phyloP scores from a whole-genome alignment of 2,797 vertebrate species.

The Corythornis leucogaster region DNA sequence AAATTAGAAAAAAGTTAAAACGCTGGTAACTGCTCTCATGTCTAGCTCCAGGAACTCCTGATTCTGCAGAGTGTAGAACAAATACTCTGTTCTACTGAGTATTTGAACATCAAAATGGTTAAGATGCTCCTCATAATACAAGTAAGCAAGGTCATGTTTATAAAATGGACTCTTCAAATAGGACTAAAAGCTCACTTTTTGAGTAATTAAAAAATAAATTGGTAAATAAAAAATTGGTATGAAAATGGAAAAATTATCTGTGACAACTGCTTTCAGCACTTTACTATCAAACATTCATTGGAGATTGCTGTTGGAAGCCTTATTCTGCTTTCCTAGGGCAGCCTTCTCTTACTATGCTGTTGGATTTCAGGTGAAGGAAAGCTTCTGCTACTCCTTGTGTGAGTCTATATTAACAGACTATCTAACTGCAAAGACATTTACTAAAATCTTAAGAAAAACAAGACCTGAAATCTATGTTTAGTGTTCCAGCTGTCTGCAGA shows the following conservation, averaged over 20 bases:
- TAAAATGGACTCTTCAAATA: background rate
- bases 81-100: background rate
- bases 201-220: too few relatives aligned
- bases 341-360: background rate
- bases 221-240: background rate
- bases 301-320: background rate
- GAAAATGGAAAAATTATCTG: background rate
- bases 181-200: background rate
- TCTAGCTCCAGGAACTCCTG: background rate
- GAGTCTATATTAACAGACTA: background rate
- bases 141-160: background rate
- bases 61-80: background rate
- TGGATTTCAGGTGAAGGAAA: background rate
- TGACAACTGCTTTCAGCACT: background rate
- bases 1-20: background rate
- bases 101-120: background rate
- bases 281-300: background rate
- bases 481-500: constrained; percentile 48
- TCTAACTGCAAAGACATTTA: background rate
- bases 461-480: constrained; percentile 41
- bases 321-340: background rate
- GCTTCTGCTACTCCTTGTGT: background rate
- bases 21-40: background rate
- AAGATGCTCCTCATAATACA: background rate
- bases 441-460: constrained; percentile 38